Evolutionary conservation across 2,797 vertebrate genomes (phyloP), one percentile per base, ranked within the genome.

Genomic region (Gila robusta): DNA sequence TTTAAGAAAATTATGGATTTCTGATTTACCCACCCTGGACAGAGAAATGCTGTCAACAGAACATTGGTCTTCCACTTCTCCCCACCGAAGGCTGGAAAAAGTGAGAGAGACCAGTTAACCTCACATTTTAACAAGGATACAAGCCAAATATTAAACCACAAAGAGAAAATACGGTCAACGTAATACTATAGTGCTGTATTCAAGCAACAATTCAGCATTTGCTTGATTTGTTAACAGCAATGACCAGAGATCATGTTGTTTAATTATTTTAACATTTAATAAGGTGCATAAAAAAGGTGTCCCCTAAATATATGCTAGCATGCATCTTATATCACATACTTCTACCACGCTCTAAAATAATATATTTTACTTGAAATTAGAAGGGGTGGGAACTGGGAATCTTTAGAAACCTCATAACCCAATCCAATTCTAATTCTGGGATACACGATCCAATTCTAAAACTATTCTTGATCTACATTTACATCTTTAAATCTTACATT

Each of bases 11-110:
- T 8, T 0, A 47, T 23, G 1, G 4, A 72, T 56, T 72, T 85
- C 11, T 86, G 4, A 67, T 54, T 71, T 49, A 87, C 96, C 96
- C 93, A 99, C 98, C 97, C 97, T 44, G 97, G 98, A 92, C 97
- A 99, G 88, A 98, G 95, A 92, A 99, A 97, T 39, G 97, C 96
- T 49, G 97, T 98, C 91, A 99, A 92, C 81, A 98, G 93, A 88
- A 99, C 97, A 17, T 98, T 99, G 89, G 97, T 98, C 95, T 99
- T 99, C 97, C 98, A 99, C 91, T 98, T 98, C 91, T 98, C 97
- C 73, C 97, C 98, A 91, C 97, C 97, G 92, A 95, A 95, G 4
- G 94, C 94, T 94, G 80, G 4, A 72, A 41, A 72, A 16, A 52
- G 4, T 35, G 14, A 73, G 6, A 78, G 54, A 62, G 1, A 62